Base-by-base conservation (phyloP, 2,797 vertebrate species). In the Clarias fuscus region DNA sequence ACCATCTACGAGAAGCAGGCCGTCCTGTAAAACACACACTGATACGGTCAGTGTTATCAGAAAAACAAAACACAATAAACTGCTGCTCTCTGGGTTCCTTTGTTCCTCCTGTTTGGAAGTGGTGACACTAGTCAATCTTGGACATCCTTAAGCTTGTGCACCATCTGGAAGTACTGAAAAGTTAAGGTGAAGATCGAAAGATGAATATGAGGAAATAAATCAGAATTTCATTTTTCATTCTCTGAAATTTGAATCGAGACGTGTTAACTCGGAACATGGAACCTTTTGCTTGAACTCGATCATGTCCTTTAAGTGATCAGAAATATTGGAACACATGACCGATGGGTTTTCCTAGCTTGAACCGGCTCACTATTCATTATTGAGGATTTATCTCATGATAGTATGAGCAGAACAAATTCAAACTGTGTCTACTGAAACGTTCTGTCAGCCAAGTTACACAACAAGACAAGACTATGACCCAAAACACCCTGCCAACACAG, bases 1-100 rank as follows among this genome's bases (percentile, higher is more conserved):
- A 65, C 91, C 90, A 73, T 98, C 97, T 56, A 91, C 94, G 90
- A 95, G 92, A 91, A 95, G 93, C 91, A 95, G 90, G 0, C 92
- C 89, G 67, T 97, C 96, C 5, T 95, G 89, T 33, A 59, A 37
- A 76, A 62, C 3, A 87, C 79, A 90, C 64, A 90, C 61, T 58
- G 11, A 56, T 0, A 84, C 8, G 30, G 4, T 37, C 15, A 71
- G 65, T 61, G 14, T 82, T 53, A 18, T 8, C 3, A 64, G 15
- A 5, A 62, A 79, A 61, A 37, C 5, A 37, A 64, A 43, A 24
- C 24, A 24, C 2, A 71, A 62, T 14, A 40, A 79, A 79, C 24
- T n/a, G 2, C 20, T 37, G 20, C 5, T 79, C 5, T 79, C 58
- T 40, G 59, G n/a, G 59, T 30, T 20, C 27, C 48, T 75, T 14